Conservation (phyloP, 2,888 invertebrate species). For the Cheilosia vernalis region DNA sequence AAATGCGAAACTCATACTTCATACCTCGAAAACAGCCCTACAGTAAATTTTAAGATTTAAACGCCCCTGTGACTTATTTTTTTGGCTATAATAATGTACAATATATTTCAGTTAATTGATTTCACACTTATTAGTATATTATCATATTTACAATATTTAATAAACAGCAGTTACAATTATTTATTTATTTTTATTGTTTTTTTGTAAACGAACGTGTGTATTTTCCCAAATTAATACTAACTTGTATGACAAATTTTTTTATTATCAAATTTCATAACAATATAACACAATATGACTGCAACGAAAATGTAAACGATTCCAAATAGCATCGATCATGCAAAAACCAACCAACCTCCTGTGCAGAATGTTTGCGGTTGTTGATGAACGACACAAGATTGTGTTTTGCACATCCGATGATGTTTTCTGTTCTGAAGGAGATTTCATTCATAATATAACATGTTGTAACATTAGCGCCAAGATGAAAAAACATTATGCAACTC, state of each 20-base stretch:
- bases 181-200: slow-evolving; percentile 45
- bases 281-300: slow-evolving; percentile 53
- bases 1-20: too few species aligned
- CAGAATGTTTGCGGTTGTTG: neutral
- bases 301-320: slow-evolving; percentile 36
- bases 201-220: slow-evolving; percentile 41
- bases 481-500: slow-evolving; percentile 42
- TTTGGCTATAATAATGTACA: slow-evolving; percentile 72
- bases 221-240: slow-evolving; percentile 32
- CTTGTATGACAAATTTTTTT: slow-evolving; percentile 30
- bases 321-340: slow-evolving; percentile 15
- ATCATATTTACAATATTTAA: slow-evolving; percentile 70
- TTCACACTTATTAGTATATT: slow-evolving; percentile 68
- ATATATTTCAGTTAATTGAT: slow-evolving; percentile 67
- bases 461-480: slow-evolving; percentile 27
- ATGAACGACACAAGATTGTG: neutral
- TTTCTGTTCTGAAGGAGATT: slow-evolving; percentile 3
- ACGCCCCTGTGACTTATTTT: slow-evolving; percentile 40
- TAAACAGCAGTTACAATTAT: slow-evolving; percentile 62
- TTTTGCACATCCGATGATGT: neutral
- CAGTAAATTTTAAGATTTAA: slow-evolving; percentile 19
- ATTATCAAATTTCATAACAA: slow-evolving; percentile 41
- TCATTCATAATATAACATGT: neutral
- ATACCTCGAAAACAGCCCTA: too few species aligned
- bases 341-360: neutral